Conservation (phyloP, 2,888 invertebrate genomes). For the Volucella inflata region DNA sequence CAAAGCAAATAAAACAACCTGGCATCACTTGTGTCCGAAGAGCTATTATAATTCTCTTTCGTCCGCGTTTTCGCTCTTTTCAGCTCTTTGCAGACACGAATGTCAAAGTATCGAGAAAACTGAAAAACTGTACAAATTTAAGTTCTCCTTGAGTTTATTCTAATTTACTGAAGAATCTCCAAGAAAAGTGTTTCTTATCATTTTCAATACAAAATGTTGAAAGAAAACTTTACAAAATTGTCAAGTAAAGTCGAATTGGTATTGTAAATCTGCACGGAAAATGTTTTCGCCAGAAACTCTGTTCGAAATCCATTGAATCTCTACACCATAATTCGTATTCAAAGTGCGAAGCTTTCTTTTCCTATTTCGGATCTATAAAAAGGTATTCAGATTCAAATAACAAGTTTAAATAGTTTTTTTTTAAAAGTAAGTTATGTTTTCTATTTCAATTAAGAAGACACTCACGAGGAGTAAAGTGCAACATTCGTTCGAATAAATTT, state of each 20-base stretch:
- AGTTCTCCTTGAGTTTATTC: background rate
- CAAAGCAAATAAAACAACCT: background rate
- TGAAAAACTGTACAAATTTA: background rate
- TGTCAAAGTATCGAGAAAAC: background rate
- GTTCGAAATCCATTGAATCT: background rate
- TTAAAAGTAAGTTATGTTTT: no score
- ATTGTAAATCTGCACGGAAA: background rate
- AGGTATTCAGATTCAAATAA: background rate
- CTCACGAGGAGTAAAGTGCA: no score
- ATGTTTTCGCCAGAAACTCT: background rate
- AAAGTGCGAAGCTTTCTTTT: background rate
- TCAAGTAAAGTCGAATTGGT: background rate
- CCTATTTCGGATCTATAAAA: background rate
- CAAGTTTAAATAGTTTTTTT: no score
- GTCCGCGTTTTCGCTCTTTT: no score
- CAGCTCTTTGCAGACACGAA: background rate
- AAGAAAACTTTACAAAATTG: constrained; percentile 7
- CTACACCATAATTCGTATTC: background rate
- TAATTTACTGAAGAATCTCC: background rate
- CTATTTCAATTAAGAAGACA: no score
- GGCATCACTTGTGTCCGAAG: background rate
- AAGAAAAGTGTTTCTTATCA: background rate
- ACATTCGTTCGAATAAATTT: no score
- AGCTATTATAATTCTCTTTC: background rate
- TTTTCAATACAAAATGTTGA: constrained; percentile 2